A percentile compares a stretch with the other conserved stretches of the same genome.
phyloP scores from a whole-genome alignment of 1,140 invertebrate genomes.

The Zaprionus africanus region DNA sequence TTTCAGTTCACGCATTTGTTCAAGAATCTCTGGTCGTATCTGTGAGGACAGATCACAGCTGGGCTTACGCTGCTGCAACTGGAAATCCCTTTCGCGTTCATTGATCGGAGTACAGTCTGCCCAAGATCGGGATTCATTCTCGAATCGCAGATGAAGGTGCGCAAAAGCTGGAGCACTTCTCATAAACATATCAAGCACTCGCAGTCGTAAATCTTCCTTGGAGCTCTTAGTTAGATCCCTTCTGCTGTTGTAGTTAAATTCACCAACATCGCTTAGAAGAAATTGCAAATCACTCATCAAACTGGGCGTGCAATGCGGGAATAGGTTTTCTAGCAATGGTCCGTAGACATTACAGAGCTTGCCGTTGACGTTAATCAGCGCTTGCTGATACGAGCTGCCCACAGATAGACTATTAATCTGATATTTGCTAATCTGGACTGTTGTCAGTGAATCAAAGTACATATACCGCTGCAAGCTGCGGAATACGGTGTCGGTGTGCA shows the following conservation, averaged over 20 bases:
- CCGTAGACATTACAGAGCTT: constrained; percentile 42
- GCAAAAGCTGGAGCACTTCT: constrained; percentile 31
- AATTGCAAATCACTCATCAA: constrained; percentile 37
- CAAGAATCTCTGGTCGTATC: constrained; percentile 43
- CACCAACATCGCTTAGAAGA: constrained; percentile 33
- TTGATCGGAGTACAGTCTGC: constrained; percentile 28
- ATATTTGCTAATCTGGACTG: constrained; percentile 36
- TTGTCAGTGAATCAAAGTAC: constrained; percentile 33
- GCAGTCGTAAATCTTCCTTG: constrained; percentile 39
- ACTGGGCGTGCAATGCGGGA: constrained; percentile 25
- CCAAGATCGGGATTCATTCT: constrained; percentile 44
- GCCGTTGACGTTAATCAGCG: constrained; percentile 33
- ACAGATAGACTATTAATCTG: constrained; percentile 37
- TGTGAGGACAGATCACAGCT: constrained; percentile 15
- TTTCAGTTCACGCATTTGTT: constrained; percentile 44
- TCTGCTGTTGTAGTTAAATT: constrained; percentile 40
- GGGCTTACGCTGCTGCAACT: neutral
- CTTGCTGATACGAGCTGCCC: constrained; percentile 44
- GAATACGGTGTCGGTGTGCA: constrained; percentile 23
- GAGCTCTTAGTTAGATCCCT: neutral
- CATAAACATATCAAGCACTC: constrained; percentile 48
- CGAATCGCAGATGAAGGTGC: constrained; percentile 31
- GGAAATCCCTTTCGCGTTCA: neutral
- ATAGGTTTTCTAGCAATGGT: constrained; percentile 39
- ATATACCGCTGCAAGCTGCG: constrained; percentile 34